Percentiles rank a stretch among this genome's conserved stretches.
Evolutionary conservation across 2,113 vertebrate species (phyloP).

Genomic region (Cebidichthys violaceus): DNA sequence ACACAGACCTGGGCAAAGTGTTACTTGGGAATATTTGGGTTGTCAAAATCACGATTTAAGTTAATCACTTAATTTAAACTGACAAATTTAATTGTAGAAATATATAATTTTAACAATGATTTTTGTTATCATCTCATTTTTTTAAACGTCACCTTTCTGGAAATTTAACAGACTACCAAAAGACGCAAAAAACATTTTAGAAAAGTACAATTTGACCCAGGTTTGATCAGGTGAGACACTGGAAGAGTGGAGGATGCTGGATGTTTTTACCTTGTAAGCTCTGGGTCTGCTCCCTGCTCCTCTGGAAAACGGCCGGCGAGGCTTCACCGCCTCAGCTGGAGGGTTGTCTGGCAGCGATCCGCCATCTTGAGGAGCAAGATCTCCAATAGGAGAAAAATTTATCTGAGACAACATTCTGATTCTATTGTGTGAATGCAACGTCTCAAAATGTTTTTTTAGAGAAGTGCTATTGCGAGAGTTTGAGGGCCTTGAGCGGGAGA

Average conservation of each 20-base stretch:
- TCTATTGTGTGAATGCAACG: too few species aligned
- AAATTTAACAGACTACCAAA: neutral
- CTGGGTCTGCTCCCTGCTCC: constrained; percentile 56
- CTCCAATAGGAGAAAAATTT: constrained; percentile 37
- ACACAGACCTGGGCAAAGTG: constrained; percentile 52
- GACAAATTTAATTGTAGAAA: neutral
- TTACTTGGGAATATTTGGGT: constrained; percentile 45
- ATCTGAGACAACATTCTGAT: neutral
- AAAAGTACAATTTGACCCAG: constrained; percentile 63
- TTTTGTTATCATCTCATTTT: neutral
- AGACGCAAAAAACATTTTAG: constrained; percentile 6
- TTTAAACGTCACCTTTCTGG: neutral
- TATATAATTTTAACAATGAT: neutral
- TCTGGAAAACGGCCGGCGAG: constrained; percentile 65
- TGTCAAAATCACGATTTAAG: neutral
- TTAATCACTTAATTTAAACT: neutral
- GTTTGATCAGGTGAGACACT: constrained; percentile 18
- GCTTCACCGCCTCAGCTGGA: constrained; percentile 60
- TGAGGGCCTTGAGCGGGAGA: too few species aligned
- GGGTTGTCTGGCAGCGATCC: constrained; percentile 20
- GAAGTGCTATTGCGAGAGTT: too few species aligned
- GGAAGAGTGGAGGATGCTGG: neutral
- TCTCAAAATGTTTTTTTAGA: too few species aligned
- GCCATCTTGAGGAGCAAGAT: constrained; percentile 29
- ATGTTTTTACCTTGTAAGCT: constrained; percentile 78